Percentiles rank a stretch among this genome's conserved stretches.
These are phyloP conservation scores for Catonia carolina DNA, from an alignment of 2,888 invertebrate species.

Conservation along the genomic window DNA sequence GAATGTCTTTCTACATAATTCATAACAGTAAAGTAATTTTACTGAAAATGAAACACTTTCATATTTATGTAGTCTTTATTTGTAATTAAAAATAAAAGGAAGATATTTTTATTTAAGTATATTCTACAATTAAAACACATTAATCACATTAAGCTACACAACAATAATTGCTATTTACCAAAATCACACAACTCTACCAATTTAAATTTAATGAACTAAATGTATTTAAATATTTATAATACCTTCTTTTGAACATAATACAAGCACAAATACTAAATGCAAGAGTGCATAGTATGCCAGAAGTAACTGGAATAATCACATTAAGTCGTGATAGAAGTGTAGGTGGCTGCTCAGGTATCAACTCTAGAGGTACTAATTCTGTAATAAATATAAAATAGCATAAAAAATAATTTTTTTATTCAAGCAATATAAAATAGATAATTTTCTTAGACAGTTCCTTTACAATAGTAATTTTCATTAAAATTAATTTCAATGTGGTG, in stretches of 20 bases:
- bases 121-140: no score
- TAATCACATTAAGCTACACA: no score
- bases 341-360: slow-evolving; percentile 42
- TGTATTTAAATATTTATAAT: background rate
- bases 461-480: background rate
- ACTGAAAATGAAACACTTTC: no score
- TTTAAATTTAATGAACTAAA: no score
- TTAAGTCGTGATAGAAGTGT: slow-evolving; percentile 44
- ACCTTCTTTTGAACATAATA: slow-evolving; percentile 40
- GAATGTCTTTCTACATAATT: no score
- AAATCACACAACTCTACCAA: no score
- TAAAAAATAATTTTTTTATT: background rate
- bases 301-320: slow-evolving; percentile 45
- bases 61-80: no score
- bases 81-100: no score
- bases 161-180: no score
- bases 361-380: slow-evolving; percentile 40
- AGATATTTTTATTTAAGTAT: no score
- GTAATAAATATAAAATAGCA: slow-evolving; percentile 19
- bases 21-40: no score
- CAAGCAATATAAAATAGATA: slow-evolving; percentile 9
- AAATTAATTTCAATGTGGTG: no score
- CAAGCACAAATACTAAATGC: slow-evolving; percentile 45
- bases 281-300: slow-evolving; percentile 44
- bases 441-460: background rate